phyloP scores from a whole-genome alignment of 2,797 vertebrate genomes.

The Eulemur mongoz region DNA sequence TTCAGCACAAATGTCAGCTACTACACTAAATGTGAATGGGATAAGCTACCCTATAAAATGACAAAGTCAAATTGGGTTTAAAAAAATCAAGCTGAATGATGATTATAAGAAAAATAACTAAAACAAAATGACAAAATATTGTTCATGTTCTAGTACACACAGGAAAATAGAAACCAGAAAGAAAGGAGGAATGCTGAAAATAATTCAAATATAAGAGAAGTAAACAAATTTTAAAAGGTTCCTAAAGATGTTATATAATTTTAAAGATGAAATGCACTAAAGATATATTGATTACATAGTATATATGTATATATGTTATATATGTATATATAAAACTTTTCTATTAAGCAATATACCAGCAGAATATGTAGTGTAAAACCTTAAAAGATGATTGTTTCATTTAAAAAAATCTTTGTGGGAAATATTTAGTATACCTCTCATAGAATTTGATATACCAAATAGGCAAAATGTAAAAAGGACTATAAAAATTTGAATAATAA shows the following conservation, averaged over 20 bases:
- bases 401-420: background rate
- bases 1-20: background rate
- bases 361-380: background rate
- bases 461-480: background rate
- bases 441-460: background rate
- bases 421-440: background rate
- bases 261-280: background rate
- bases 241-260: background rate
- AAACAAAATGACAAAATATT: background rate
- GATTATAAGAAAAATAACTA: background rate
- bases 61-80: too few species aligned
- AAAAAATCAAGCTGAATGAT: background rate
- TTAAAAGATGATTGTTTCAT: background rate
- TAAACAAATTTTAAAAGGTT: background rate
- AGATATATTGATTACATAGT: background rate
- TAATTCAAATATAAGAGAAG: background rate
- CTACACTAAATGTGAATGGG: background rate
- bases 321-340: background rate
- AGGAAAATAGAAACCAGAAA: background rate
- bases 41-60: background rate
- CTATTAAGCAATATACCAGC: background rate
- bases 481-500: background rate
- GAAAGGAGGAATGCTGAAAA: background rate
- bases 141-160: background rate
- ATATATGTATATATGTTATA: background rate